phyloP scores from a whole-genome alignment of 2,113 vertebrate genomes.

The Phrynosoma blainvillii region DNA sequence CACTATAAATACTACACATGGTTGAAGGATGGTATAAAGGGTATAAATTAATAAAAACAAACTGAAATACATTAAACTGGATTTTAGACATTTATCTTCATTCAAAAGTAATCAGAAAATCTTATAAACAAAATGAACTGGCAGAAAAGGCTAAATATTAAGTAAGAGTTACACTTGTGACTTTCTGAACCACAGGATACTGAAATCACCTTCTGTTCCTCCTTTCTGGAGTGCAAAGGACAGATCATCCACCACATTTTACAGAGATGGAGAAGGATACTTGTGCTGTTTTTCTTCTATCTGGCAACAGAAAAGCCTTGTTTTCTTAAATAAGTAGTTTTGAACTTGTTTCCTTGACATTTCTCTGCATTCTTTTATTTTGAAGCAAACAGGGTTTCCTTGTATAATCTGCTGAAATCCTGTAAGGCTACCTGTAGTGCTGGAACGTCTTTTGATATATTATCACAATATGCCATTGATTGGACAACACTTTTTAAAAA shows the following conservation, averaged over 20 bases:
- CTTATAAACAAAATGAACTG: neutral
- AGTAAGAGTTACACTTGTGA: neutral
- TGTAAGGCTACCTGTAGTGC: neutral
- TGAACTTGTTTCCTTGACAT: neutral
- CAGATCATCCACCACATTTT: constrained; percentile 1
- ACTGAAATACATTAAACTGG: constrained; percentile 1
- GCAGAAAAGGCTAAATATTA: neutral
- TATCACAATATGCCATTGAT: neutral
- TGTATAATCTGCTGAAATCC: neutral
- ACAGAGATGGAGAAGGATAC: constrained; percentile 5
- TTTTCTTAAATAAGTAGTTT: constrained; percentile 18
- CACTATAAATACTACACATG: neutral
- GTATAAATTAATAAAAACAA: neutral
- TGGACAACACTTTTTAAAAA: neutral
- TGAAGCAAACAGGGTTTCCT: neutral
- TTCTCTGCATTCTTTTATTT: neutral
- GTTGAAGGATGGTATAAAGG: fast-evolving
- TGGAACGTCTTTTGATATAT: neutral
- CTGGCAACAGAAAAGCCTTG: neutral
- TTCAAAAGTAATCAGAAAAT: neutral
- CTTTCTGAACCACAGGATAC: neutral
- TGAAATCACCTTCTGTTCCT: neutral
- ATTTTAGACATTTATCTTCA: neutral
- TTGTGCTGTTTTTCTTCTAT: neutral
- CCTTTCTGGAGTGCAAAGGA: neutral